Base-by-base conservation (phyloP, 1,140 invertebrate species). In the Temnothorax curvispinosus region DNA sequence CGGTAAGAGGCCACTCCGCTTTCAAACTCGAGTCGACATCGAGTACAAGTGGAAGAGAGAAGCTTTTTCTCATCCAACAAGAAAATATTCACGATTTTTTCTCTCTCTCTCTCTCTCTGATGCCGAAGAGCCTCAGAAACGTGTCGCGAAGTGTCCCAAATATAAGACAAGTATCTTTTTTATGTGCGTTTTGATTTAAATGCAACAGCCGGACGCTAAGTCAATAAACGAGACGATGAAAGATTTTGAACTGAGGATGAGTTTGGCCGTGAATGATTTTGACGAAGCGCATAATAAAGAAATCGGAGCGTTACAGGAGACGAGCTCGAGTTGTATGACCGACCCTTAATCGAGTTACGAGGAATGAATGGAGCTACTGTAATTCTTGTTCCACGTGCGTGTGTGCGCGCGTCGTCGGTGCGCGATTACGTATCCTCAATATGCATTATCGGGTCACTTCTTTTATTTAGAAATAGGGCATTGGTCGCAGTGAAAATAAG, bases 341-440 rank as follows among this genome's bases (percentile, higher is more conserved):
- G 85, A 88, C 69, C 52, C 75, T 92, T 89, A 89, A 92, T 91
- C 88, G 91, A 85, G 85, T 89, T 86, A 87, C 91, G 62, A 47
- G 64, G 78, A 88, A 92, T 92, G 92, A 92, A 92, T 92, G 91
- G 86, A 88, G 71, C 86, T 90, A 92, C 92, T 92, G 92, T 92
- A 69, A 87, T 90, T 86, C 85, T 65, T 77, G 81, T 77, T 62
- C 67, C 75, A 27, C 35, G 50, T 58, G 67, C 85, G 35, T 47
- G 87, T 88, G 54, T 69, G 60, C 21, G 76, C 21, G 76, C 50
- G 71, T 82, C 50, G 76, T 86, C 62, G 41, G 58, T 72, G 75
- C 21, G 15, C 60, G 76, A 85, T 85, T 88, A 88, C 60, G 58
- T 85, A 75, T 72, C 50, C 38, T 44, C 56, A 47, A 78, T 65